A percentile compares a stretch with the other conserved stretches of the same genome.
phyloP scores from a whole-genome alignment of 23 tunicate genomes.

The Ciona savignyi region DNA sequence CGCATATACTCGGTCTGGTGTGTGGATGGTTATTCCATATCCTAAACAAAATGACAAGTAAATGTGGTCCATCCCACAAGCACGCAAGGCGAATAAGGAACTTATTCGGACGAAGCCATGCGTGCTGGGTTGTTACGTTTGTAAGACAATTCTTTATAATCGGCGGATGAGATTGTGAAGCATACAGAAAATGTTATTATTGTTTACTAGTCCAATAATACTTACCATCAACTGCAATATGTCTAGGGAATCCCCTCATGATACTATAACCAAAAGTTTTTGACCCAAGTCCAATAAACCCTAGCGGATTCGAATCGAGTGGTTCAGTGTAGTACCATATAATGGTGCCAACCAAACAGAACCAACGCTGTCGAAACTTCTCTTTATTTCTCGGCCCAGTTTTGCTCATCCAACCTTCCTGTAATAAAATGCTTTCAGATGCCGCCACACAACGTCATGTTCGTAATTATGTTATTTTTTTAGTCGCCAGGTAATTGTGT shows the following conservation, averaged over 20 bases:
- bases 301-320: slow-evolving; percentile 68
- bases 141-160: no score
- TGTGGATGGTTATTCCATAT: slow-evolving; percentile 69
- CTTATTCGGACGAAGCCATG: background rate
- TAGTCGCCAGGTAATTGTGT: no score
- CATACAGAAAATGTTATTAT: no score
- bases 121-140: no score
- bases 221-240: slow-evolving; percentile 59
- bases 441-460: no score
- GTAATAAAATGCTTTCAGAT: background rate
- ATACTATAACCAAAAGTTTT: slow-evolving; percentile 68
- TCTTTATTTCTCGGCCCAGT: slow-evolving; percentile 82
- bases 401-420: slow-evolving; percentile 95
- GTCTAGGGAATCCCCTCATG: slow-evolving; percentile 61
- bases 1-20: slow-evolving; percentile 79
- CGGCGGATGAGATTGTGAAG: no score
- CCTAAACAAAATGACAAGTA: slow-evolving; percentile 28
- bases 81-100: no score
- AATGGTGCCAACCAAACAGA: slow-evolving; percentile 68
- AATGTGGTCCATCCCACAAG: no score
- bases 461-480: no score
- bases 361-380: slow-evolving; percentile 75
- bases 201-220: no score
- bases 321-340: slow-evolving; percentile 82
- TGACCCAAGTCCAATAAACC: slow-evolving; percentile 69